A percentile compares a stretch with the other conserved stretches of the same genome.
phyloP scores from a whole-genome alignment of 2,888 invertebrate species.

The Athalia rosae region DNA sequence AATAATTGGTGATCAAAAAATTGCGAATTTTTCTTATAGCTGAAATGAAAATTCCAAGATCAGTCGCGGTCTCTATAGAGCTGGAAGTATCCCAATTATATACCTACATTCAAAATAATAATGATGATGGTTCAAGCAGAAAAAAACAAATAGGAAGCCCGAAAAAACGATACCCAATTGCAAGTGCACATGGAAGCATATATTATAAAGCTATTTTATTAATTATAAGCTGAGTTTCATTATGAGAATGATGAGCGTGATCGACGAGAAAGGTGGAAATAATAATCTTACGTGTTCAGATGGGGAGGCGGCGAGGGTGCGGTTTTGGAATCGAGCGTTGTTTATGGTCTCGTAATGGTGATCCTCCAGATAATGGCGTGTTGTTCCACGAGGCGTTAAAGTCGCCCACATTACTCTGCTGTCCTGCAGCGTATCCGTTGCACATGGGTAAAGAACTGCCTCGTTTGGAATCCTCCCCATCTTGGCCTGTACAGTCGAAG shows the following conservation, averaged over 20 bases:
- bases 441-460: conserved; percentile 77
- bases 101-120: background rate
- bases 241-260: background rate
- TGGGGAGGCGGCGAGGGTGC: conserved; percentile 69
- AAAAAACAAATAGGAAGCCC: too few species aligned
- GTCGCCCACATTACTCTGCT: conserved; percentile 89
- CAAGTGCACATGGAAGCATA: conserved; percentile 47
- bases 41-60: too few species aligned
- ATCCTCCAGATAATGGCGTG: conserved; percentile 79
- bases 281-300: conserved; percentile 69
- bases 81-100: too few species aligned
- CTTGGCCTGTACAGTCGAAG: conserved; percentile 67
- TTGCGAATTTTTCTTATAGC: too few species aligned
- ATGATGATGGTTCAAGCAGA: background rate
- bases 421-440: conserved; percentile 78
- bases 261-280: background rate
- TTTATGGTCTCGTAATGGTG: conserved; percentile 71
- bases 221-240: conserved; percentile 4
- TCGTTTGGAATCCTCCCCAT: conserved; percentile 74
- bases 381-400: conserved; percentile 85
- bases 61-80: too few species aligned
- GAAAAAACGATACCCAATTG: too few species aligned
- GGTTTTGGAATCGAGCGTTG: conserved; percentile 61
- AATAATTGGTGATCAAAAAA: too few species aligned
- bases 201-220: background rate